A percentile compares a stretch with the other conserved stretches of the same genome.
phyloP scores from a whole-genome alignment of 2,888 invertebrate genomes.

The Drosophila gaucha region DNA sequence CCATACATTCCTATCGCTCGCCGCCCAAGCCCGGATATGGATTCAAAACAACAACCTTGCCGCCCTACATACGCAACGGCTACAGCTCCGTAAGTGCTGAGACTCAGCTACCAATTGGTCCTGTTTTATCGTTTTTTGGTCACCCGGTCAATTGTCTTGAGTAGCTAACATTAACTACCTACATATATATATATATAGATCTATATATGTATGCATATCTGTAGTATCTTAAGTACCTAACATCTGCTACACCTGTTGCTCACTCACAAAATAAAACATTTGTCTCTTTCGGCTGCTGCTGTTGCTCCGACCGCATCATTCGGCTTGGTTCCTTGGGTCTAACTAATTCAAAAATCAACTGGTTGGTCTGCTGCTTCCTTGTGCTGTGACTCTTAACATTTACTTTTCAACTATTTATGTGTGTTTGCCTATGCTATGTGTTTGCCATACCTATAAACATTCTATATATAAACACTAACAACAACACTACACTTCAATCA shows the following conservation, averaged over 20 bases:
- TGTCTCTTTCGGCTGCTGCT: constrained; percentile 49
- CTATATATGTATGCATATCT: background rate
- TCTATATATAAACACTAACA: constrained; percentile 13
- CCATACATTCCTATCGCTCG: constrained; percentile 86
- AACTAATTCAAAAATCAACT: constrained; percentile 62
- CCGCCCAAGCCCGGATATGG: constrained; percentile 92
- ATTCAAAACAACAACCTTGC: constrained; percentile 91
- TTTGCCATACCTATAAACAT: constrained; percentile 45
- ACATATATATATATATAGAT: background rate
- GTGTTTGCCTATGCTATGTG: constrained; percentile 70
- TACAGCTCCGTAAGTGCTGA: constrained; percentile 85
- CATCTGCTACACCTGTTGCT: constrained; percentile 22
- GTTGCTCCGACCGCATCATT: constrained; percentile 6
- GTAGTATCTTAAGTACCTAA: constrained; percentile 26
- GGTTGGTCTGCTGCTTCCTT: constrained; percentile 75
- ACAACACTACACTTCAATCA: constrained; percentile 22
- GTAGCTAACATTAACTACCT: constrained; percentile 17
- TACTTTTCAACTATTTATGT: constrained; percentile 40
- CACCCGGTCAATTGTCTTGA: constrained; percentile 22
- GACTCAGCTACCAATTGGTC: constrained; percentile 26
- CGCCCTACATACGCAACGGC: constrained; percentile 87
- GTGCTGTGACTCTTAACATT: constrained; percentile 48
- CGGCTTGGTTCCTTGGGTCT: constrained; percentile 23
- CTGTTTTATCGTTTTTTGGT: constrained; percentile 23
- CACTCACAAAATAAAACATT: constrained; percentile 28